Conservation (phyloP, 2,113 vertebrate species). For the Myanophis thanlyinensis region DNA sequence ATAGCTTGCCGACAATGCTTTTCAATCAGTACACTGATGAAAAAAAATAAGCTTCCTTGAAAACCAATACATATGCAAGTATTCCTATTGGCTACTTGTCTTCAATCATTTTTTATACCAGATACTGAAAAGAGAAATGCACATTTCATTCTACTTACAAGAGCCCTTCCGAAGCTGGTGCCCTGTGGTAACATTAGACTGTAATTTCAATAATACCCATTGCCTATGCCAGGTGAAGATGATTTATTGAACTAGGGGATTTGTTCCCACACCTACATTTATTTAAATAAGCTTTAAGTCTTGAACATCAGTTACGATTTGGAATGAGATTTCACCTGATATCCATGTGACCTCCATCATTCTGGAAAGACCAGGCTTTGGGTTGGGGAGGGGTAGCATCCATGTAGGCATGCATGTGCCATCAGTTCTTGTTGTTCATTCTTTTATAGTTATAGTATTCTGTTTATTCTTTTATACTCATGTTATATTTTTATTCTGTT, state of each 20-base stretch:
- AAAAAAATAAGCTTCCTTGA: background rate
- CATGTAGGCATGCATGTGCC: background rate
- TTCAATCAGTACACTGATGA: background rate
- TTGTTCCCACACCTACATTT: background rate
- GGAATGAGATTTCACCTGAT: background rate
- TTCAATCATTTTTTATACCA: background rate
- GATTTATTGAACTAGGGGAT: background rate
- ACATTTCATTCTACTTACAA: background rate
- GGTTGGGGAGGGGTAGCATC: background rate
- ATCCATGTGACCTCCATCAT: background rate
- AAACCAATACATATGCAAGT: background rate
- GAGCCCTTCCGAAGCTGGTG: background rate
- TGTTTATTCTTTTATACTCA: background rate
- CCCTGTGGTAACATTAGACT: background rate
- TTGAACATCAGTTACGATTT: background rate
- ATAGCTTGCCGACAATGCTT: background rate
- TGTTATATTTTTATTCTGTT: background rate
- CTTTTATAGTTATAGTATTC: background rate
- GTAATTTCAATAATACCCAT: background rate
- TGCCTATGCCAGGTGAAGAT: background rate
- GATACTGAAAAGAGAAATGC: background rate
- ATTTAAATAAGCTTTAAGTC: background rate
- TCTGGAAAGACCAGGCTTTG: background rate
- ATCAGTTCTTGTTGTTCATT: background rate
- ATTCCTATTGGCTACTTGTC: background rate